Base-by-base conservation (phyloP, 2,888 invertebrate species). In the Muschampia plurimacula region DNA sequence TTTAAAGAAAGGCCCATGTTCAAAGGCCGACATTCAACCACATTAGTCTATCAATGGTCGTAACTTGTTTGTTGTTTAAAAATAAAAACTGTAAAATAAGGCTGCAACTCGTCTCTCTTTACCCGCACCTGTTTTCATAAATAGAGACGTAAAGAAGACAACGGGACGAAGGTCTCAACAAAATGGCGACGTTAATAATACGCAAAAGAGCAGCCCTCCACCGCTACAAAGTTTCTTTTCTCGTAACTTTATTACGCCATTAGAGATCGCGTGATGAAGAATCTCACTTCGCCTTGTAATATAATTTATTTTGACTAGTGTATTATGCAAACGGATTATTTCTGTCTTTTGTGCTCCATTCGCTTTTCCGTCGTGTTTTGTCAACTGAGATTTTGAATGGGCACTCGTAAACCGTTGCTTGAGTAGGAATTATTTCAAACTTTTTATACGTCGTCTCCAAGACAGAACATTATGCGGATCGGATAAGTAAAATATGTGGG, bases 171-270 rank as follows among this genome's bases (percentile, higher is more conserved):
- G 89, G 75, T 83, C 89, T 85, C 76, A 74, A 73, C 79, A 85
- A 86, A 81, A 78, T 90, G 93, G 93, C 75, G 79, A 82, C 79
- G 85, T 86, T 91, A 89, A 91, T 89, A 90, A 89, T 92, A 92
- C 90, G 92, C 91, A 93, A 93, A 92, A 89, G 90, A 92, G 89
- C 87, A 83, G 82, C 80, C 83, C 81, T 83, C 79, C 80, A 81
- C 79, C 78, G 82, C 81, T 83, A 84, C 86, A 86, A 91, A 92
- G 88, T 92, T 93, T 57, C 57, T 57, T 92, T 92, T 90, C 84
- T 86, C 80, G 84, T 87, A 90, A 93, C 90, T 93, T 93, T 92
- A 92, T 93, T 92, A 92, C 84, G 81, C 89, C 89, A 93, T 93
- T 92, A 93, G 91, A 91, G 89, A 89, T 91, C 88, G 87, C 89